Percentiles rank a stretch among this genome's conserved stretches.
phyloP scores from a whole-genome alignment of 92 coral and sea anemone species.

The Bergia puertoricense region DNA sequence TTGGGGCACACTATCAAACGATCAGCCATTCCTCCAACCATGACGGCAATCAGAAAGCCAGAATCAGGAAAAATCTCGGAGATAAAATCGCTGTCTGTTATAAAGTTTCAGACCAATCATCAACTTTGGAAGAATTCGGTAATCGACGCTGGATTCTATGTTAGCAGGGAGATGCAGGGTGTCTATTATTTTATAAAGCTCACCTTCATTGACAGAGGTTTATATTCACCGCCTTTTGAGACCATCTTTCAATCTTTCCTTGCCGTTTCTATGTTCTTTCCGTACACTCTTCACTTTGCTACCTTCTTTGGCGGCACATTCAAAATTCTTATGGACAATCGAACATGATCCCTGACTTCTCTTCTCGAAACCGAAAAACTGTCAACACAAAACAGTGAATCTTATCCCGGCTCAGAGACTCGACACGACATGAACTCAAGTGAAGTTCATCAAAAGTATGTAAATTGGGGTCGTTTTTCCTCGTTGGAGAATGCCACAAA shows the following conservation, averaged over 20 bases:
- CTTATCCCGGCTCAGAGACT: background rate
- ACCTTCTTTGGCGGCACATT: constrained; percentile 3
- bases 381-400: background rate
- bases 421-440: background rate
- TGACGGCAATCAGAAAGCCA: background rate
- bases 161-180: background rate
- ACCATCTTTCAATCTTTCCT: background rate
- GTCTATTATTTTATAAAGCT: background rate
- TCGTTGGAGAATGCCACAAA: constrained; percentile 19
- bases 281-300: background rate
- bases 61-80: background rate
- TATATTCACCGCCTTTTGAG: constrained; percentile 8
- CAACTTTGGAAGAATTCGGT: background rate
- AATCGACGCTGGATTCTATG: background rate
- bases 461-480: constrained; percentile 10
- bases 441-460: background rate
- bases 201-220: background rate
- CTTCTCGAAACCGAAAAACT: background rate
- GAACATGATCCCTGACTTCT: background rate
- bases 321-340: background rate
- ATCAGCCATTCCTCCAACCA: background rate
- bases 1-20: background rate
- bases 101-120: background rate
- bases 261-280: background rate
- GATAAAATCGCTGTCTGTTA: background rate